phyloP scores from a whole-genome alignment of 2,113 vertebrate species.

The Mellivora capensis region DNA sequence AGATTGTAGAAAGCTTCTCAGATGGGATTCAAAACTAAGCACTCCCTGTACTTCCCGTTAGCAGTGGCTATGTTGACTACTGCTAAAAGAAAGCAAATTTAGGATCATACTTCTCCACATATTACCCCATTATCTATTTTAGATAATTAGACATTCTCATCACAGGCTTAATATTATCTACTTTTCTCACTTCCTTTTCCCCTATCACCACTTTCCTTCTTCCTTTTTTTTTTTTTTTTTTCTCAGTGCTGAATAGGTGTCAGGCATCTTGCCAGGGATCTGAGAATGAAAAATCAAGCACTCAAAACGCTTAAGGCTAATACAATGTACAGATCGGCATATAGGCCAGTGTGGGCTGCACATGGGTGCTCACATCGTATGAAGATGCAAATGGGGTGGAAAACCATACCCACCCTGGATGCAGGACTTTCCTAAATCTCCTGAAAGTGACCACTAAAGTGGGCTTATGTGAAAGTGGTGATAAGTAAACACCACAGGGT shows the following conservation, averaged over 20 bases:
- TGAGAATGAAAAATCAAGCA: background rate
- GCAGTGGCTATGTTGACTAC: fast-evolving
- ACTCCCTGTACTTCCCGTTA: background rate
- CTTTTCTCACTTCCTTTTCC: background rate
- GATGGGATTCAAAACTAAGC: background rate
- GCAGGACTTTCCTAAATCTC: background rate
- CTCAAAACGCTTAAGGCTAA: background rate
- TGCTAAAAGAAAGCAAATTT: background rate
- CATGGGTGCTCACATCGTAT: background rate
- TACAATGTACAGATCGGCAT: background rate
- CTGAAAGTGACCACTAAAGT: background rate
- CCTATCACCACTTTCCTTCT: background rate
- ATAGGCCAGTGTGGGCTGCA: background rate
- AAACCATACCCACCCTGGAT: background rate
- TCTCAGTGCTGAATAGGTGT: background rate
- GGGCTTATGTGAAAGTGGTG: background rate
- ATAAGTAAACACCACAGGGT: background rate
- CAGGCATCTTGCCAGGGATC: background rate
- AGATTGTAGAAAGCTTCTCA: background rate
- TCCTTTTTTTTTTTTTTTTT: background rate
- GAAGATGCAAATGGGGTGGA: background rate
- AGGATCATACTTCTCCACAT: background rate
- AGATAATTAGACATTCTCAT: background rate
- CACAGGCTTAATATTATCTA: background rate
- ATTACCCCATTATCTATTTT: background rate